Conservation (phyloP, 2,888 invertebrate genomes). For the Diabrotica balteata region DNA sequence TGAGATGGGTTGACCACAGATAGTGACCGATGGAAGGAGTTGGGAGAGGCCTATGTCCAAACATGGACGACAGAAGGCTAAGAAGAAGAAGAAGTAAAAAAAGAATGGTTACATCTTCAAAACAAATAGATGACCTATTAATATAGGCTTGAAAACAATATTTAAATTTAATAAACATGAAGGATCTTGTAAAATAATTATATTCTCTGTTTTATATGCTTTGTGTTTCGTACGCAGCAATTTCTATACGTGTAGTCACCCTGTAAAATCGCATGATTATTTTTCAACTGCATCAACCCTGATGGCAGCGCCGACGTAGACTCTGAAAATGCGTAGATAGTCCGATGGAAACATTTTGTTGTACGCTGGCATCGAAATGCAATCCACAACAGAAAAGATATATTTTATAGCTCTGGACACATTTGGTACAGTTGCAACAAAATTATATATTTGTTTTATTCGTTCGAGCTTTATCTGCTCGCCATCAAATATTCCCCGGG, state of each 20-base stretch:
- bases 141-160: too few species aligned
- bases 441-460: conserved; percentile 34
- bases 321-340: conserved; percentile 29
- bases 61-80: too few species aligned
- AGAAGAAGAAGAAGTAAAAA: too few species aligned
- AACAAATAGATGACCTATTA: too few species aligned
- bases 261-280: conserved; percentile 9
- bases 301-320: conserved; percentile 22
- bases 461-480: conserved; percentile 21
- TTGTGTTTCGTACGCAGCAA: too few species aligned
- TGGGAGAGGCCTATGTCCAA: too few species aligned
- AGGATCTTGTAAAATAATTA: too few species aligned
- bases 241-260: background rate
- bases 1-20: too few species aligned
- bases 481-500: conserved; percentile 26
- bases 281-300: conserved; percentile 25
- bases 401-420: conserved; percentile 36
- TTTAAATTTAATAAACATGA: too few species aligned
- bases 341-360: conserved; percentile 32
- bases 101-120: too few species aligned
- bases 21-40: too few species aligned
- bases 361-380: conserved; percentile 36
- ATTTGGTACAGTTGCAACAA: conserved; percentile 35
- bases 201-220: too few species aligned
- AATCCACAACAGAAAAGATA: conserved; percentile 36